Conservation (phyloP, 1,140 invertebrate species). For the Trissolcus basalis region DNA sequence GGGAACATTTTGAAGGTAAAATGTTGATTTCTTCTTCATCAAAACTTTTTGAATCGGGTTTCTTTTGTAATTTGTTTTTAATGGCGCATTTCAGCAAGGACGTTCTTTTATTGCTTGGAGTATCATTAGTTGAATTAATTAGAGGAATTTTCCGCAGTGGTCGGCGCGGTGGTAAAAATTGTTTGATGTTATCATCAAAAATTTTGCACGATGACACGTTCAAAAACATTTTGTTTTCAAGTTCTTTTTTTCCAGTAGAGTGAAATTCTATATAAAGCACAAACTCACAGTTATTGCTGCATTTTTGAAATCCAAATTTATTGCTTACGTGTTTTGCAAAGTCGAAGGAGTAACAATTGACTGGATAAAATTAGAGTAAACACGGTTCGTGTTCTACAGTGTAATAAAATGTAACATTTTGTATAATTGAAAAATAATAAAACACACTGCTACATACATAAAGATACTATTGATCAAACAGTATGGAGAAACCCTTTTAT, state of each 20-base stretch:
- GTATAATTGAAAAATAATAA: not conserved
- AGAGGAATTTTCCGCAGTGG: conserved; percentile 39
- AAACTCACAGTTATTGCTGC: too few relatives aligned
- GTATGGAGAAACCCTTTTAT: too few relatives aligned
- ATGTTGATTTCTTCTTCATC: conserved; percentile 15
- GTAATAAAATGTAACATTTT: not conserved
- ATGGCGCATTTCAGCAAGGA: conserved; percentile 49
- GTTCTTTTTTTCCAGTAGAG: too few relatives aligned
- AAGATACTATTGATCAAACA: conserved; percentile 30
- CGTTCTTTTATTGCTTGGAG: conserved; percentile 54
- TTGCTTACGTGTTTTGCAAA: too few relatives aligned
- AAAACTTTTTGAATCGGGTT: conserved; percentile 6
- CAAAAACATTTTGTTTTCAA: too few relatives aligned
- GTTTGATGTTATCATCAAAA: conserved; percentile 57
- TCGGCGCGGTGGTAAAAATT: conserved; percentile 29
- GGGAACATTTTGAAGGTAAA: conserved; percentile 29
- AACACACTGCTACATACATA: conserved; percentile 3
- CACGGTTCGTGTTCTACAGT: too few relatives aligned
- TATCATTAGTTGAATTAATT: conserved; percentile 43
- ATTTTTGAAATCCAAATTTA: too few relatives aligned
- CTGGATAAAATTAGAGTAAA: too few relatives aligned
- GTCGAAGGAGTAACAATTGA: too few relatives aligned
- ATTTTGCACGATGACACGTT: conserved; percentile 43
- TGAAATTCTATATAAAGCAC: too few relatives aligned
- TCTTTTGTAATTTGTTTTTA: conserved; percentile 35